A percentile compares a stretch with the other conserved stretches of the same genome.
Evolutionary conservation across 1,140 invertebrate species (phyloP).

Genomic region (Oscheius sp.): DNA sequence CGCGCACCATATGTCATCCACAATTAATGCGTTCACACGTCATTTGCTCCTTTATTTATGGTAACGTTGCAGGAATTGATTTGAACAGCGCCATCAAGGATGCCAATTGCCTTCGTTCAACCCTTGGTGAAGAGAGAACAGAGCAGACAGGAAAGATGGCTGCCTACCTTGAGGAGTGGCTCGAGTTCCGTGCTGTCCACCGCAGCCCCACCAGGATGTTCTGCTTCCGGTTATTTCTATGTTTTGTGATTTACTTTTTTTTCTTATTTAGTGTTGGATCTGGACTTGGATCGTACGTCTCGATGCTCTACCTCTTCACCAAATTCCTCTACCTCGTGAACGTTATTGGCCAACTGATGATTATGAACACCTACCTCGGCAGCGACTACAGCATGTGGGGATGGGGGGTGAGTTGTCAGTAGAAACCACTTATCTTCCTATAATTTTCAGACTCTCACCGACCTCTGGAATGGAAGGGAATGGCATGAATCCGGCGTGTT

Average conservation of each 20-base stretch:
- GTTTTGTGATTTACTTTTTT: not conserved
- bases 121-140: slow-evolving; percentile 39
- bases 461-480: slow-evolving; percentile 49
- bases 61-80: slow-evolving; percentile 45
- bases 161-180: slow-evolving; percentile 49
- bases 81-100: slow-evolving; percentile 50
- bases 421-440: not conserved
- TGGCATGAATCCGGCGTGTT: slow-evolving; percentile 58
- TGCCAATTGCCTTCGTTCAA: slow-evolving; percentile 47
- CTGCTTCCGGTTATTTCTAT: slow-evolving; percentile 44
- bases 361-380: slow-evolving; percentile 65
- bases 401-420: not conserved
- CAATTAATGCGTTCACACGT: not conserved
- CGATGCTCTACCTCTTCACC: slow-evolving; percentile 65
- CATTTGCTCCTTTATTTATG: not conserved
- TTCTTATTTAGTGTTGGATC: slow-evolving; percentile 49
- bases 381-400: slow-evolving; percentile 64
- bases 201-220: slow-evolving; percentile 40
- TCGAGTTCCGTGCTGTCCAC: slow-evolving; percentile 47
- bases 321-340: slow-evolving; percentile 65
- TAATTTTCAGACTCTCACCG: slow-evolving; percentile 32
- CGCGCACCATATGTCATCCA: not conserved
- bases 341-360: slow-evolving; percentile 64
- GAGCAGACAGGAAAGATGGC: slow-evolving; percentile 47
- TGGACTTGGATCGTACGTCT: slow-evolving; percentile 65